Conservation (phyloP, 2,797 vertebrate species). For the Tenualosa ilisha region DNA sequence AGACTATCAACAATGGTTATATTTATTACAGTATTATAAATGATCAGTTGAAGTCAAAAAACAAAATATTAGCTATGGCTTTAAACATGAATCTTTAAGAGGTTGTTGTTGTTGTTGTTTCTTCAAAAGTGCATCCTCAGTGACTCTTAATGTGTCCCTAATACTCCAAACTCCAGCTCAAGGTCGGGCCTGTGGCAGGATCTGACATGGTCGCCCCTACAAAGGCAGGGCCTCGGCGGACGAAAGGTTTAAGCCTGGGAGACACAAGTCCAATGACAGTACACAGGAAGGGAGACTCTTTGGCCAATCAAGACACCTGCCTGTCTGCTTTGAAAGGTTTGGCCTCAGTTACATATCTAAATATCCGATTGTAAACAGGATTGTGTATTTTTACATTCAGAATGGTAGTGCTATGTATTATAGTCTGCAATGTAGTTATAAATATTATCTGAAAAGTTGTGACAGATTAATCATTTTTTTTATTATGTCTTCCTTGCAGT, state of each 20-base stretch:
- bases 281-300: constrained; percentile 79
- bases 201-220: constrained; percentile 67
- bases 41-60: too few species aligned
- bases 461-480: background rate
- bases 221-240: constrained; percentile 73
- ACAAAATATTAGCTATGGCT: background rate
- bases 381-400: too few species aligned
- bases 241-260: constrained; percentile 69
- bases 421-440: too few species aligned
- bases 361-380: too few species aligned
- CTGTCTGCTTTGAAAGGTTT: constrained; percentile 80
- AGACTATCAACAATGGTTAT: too few species aligned
- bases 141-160: background rate
- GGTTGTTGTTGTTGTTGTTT: background rate
- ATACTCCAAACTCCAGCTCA: constrained; percentile 65
- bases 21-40: too few species aligned
- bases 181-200: constrained; percentile 58
- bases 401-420: too few species aligned
- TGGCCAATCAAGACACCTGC: constrained; percentile 82
- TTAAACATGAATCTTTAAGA: too few species aligned
- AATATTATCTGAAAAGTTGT: background rate
- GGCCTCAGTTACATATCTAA: background rate
- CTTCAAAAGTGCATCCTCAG: background rate
- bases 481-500: constrained; percentile 62
- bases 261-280: constrained; percentile 59